Conservation (phyloP, 2,888 invertebrate species). For the Agrochola macilenta region DNA sequence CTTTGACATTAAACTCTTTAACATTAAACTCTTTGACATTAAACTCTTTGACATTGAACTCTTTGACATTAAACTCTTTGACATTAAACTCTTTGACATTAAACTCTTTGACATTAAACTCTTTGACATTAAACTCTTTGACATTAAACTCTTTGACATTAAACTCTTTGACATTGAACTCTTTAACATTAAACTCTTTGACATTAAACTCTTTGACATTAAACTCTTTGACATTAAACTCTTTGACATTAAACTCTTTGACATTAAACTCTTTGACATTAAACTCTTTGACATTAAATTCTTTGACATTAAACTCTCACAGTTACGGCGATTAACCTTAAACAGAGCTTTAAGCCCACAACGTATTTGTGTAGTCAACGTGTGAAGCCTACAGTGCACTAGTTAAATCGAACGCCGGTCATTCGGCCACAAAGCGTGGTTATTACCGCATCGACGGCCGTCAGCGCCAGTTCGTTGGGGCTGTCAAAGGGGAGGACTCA, state of each 20-base stretch:
- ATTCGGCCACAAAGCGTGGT: not conserved
- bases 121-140: not conserved
- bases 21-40: not conserved
- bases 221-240: not conserved
- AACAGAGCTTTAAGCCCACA: not conserved
- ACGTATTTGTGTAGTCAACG: not conserved
- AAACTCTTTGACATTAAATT: not conserved
- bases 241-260: not conserved
- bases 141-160: not conserved
- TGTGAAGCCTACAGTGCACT: not conserved
- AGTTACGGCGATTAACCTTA: not conserved
- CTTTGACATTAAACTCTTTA: not conserved
- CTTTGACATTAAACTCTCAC: not conserved
- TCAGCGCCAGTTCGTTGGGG: not conserved
- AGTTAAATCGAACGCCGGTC: slow-evolving; percentile 21
- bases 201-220: not conserved
- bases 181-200: not conserved
- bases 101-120: not conserved
- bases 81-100: not conserved
- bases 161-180: not conserved
- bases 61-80: not conserved
- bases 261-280: not conserved
- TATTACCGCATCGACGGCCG: not conserved
- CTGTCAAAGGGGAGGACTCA: not conserved
- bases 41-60: not conserved